These are phyloP conservation scores for Drosophila stalkeri DNA, from an alignment of 2,888 invertebrate genomes.

Conservation along the genomic window DNA sequence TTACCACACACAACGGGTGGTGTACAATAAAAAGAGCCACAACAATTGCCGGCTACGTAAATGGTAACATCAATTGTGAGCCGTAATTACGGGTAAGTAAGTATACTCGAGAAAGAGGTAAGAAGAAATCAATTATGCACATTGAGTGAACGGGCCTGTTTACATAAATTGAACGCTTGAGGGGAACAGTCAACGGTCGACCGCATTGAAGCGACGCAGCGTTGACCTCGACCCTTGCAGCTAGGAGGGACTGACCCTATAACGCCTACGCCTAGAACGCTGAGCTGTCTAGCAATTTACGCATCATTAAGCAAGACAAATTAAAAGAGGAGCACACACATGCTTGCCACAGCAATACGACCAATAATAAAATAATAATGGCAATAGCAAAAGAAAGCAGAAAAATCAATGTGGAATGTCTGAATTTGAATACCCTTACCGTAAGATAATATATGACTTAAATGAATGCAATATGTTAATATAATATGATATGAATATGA, in stretches of 20 bases:
- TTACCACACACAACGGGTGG: slow-evolving; percentile 57
- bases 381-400: slow-evolving; percentile 22
- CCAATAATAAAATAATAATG: slow-evolving; percentile 63
- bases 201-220: slow-evolving; percentile 21
- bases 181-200: slow-evolving; percentile 6
- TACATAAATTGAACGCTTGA: slow-evolving; percentile 37
- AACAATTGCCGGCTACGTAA: slow-evolving; percentile 46
- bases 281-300: slow-evolving; percentile 65
- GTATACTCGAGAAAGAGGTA: slow-evolving; percentile 58
- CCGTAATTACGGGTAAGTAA: slow-evolving; percentile 67
- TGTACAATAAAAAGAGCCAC: slow-evolving; percentile 34
- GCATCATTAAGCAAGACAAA: slow-evolving; percentile 69
- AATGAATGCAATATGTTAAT: no score
- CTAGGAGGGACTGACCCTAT: slow-evolving; percentile 36
- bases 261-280: slow-evolving; percentile 22
- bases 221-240: slow-evolving; percentile 70
- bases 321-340: slow-evolving; percentile 50
- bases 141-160: slow-evolving; percentile 35
- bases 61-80: slow-evolving; percentile 57
- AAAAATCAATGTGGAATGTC: background rate
- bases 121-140: slow-evolving; percentile 74
- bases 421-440: slow-evolving; percentile 6
- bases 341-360: slow-evolving; percentile 37
- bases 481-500: no score
- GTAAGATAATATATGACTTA: background rate